A percentile compares a stretch with the other conserved stretches of the same genome.
These are phyloP conservation scores for Mormyrops boulengeri DNA, from an alignment of 2,797 vertebrate genomes.

Conservation along the genomic window DNA sequence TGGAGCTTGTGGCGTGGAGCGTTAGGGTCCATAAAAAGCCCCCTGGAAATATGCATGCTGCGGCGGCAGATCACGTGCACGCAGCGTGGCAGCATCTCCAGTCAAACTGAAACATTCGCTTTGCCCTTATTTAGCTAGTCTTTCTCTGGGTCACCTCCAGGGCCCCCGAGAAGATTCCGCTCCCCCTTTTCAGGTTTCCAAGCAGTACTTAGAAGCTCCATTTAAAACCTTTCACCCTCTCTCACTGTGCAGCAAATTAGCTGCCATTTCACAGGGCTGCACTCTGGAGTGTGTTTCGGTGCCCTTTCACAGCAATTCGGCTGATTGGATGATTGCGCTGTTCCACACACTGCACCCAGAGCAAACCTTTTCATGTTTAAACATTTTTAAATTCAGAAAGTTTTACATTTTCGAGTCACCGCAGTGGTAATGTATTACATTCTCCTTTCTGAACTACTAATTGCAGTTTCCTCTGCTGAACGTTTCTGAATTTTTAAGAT, in stretches of 20 bases:
- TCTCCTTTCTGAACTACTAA: background rate
- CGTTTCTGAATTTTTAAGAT: background rate
- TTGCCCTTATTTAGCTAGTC: background rate
- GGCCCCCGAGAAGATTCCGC: background rate
- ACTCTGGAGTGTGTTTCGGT: background rate
- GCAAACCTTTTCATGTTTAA: background rate
- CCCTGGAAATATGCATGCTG: background rate
- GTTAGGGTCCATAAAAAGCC: background rate
- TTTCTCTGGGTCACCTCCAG: background rate
- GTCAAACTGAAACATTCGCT: background rate
- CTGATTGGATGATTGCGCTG: conserved; percentile 6
- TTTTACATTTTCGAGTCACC: background rate
- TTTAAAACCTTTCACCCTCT: conserved; percentile 9
- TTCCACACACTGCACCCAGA: background rate
- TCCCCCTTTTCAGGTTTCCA: background rate
- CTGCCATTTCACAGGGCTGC: conserved; percentile 2
- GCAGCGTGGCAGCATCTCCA: background rate
- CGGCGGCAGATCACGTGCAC: background rate
- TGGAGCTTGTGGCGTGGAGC: background rate
- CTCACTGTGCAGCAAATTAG: background rate
- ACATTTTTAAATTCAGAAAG: background rate
- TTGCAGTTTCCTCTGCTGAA: background rate
- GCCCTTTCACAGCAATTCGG: background rate
- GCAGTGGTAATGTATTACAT: background rate
- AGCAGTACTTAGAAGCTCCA: background rate